These are phyloP conservation scores for Lacanobia oleracea DNA, from an alignment of 2,888 invertebrate species.

Conservation along the genomic window DNA sequence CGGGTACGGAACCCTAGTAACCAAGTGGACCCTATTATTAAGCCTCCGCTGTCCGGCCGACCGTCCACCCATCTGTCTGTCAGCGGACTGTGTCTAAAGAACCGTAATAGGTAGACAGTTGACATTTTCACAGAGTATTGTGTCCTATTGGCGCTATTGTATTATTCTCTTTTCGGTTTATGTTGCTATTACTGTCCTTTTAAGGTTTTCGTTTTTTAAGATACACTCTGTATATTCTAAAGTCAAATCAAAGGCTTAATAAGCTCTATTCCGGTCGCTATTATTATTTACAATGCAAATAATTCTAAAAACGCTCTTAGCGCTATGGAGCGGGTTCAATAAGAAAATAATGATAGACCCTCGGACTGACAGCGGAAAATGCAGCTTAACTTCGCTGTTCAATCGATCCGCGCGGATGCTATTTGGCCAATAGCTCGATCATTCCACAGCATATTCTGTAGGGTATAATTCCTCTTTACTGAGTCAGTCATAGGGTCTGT, in stretches of 20 bases:
- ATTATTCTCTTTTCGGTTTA: no score
- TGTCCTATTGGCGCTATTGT: no score
- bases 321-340: neutral
- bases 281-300: neutral
- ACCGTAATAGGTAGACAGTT: no score
- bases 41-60: no score
- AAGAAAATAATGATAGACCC: neutral
- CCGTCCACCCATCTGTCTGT: no score
- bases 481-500: neutral
- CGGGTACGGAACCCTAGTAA: no score
- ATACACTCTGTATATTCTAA: neutral
- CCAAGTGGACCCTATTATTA: no score
- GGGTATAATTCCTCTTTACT: neutral
- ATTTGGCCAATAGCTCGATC: neutral
- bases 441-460: neutral
- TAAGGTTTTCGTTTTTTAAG: neutral
- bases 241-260: no score
- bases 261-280: neutral
- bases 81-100: no score
- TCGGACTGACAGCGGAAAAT: neutral
- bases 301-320: neutral
- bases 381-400: neutral
- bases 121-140: no score
- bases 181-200: no score
- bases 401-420: constrained; percentile 3